Percentiles rank a stretch among this genome's conserved stretches.
Evolutionary conservation across 2,113 vertebrate genomes (phyloP).

Genomic region (Erythrolamprus reginae): DNA sequence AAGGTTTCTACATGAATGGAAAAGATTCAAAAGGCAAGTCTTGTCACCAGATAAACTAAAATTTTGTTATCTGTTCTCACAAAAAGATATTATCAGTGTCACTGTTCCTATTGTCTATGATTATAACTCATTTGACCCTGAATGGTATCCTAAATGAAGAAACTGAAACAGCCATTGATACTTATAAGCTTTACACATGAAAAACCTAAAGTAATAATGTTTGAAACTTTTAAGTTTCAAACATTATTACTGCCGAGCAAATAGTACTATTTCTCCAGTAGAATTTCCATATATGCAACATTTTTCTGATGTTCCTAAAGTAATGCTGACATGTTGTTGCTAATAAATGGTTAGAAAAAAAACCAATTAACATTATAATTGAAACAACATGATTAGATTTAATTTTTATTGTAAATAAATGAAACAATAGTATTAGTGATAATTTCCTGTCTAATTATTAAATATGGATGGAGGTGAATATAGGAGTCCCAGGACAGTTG

Average conservation of each 20-base stretch:
- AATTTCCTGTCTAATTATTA: not conserved
- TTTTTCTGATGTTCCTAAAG: constrained; percentile 56
- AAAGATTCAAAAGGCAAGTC: not conserved
- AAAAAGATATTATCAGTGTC: not conserved
- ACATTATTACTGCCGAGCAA: too few relatives aligned
- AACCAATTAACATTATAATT: constrained; percentile 73
- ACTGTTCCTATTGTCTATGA: not conserved
- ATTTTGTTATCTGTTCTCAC: not conserved
- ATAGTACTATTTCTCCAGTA: constrained; percentile 11
- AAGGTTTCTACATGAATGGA: not conserved
- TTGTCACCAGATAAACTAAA: not conserved
- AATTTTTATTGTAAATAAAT: constrained; percentile 50
- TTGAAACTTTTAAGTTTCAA: too few relatives aligned
- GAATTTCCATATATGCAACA: constrained; percentile 47
- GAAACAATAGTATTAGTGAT: constrained; percentile 23
- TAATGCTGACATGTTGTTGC: constrained; percentile 61
- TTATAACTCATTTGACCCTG: not conserved
- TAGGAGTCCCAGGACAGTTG: too few relatives aligned
- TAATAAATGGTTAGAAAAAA: constrained; percentile 67
- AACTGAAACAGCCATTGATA: not conserved
- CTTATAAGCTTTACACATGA: not conserved
- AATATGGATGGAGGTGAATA: too few relatives aligned
- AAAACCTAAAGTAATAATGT: too few relatives aligned
- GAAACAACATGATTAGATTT: constrained; percentile 62
- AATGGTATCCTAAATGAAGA: not conserved